Evolutionary conservation across 2,797 vertebrate genomes (phyloP), one percentile per base, ranked within the genome.

Genomic region (Acanthis flammea): DNA sequence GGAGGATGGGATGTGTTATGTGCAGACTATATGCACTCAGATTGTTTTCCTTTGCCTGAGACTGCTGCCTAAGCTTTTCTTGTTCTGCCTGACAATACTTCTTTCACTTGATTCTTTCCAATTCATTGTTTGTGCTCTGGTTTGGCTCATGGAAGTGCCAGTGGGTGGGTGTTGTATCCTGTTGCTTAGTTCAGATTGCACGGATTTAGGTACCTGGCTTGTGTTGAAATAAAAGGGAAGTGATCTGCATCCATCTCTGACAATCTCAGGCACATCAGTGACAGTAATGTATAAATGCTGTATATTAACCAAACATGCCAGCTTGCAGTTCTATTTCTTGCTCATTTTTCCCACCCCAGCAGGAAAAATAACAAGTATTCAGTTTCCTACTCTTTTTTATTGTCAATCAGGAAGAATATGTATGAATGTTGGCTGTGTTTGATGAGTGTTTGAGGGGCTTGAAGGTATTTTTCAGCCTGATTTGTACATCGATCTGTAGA

Each of bases 1-100:
- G 87, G 87, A 92, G 94, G 66, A 92, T 75, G 86, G 89, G 51
- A 73, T 81, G 65, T 75, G 33, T 65, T 84, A 11, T 54, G 61
- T 86, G 80, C 63, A 71, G 78, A 85, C 89, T 92, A 8, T 72
- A 81, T 92, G 47, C 22, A 54, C 75, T 87, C 91, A 71, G 79
- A 79, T 96, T 96, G 81, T 94, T 96, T 96, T 86, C 62, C 67
- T 92, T 86, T 88, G 90, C 84, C 79, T 54, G 37, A 95, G 48
- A 90, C 77, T 77, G 53, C 73, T 95, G 76, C 84, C 61, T 90
- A 51, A 73, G 87, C 89, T 91, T 75, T 93, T 90, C 86, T 87
- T 95, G 77, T 96, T 88, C 53, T 74, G 81, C 85, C 85, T 94
- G 65, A 94, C 86, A 90, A 82, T 86, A 60, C 68, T 67, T 71